Evolutionary conservation across 2,888 invertebrate genomes (phyloP).

Genomic region (Ectemnius continuus): DNA sequence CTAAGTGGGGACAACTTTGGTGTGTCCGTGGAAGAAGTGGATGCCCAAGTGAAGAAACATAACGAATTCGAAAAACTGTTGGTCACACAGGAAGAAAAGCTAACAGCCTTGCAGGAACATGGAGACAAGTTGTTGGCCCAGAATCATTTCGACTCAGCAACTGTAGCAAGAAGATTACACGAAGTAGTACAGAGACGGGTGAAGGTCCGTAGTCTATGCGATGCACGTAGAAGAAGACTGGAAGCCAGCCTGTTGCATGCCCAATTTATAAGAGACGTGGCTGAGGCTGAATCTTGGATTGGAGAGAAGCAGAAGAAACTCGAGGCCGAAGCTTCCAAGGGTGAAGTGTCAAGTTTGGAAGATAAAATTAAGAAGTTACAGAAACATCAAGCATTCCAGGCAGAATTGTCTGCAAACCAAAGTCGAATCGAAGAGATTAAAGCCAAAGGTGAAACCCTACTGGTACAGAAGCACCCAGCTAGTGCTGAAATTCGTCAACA

Average conservation of each 20-base stretch:
- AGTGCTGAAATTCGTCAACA: constrained; percentile 85
- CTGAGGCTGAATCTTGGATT: constrained; percentile 94
- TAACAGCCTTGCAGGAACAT: constrained; percentile 88
- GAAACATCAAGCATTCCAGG: constrained; percentile 96
- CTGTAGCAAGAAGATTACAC: constrained; percentile 87
- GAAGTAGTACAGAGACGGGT: constrained; percentile 86
- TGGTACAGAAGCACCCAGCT: constrained; percentile 85
- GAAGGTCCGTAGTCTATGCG: constrained; percentile 84
- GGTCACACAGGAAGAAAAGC: constrained; percentile 92
- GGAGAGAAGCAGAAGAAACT: constrained; percentile 93
- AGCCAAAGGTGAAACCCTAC: constrained; percentile 83
- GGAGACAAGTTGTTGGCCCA: constrained; percentile 92
- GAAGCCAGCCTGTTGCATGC: constrained; percentile 90
- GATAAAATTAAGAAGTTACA: constrained; percentile 97
- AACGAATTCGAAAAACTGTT: constrained; percentile 96
- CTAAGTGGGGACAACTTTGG: constrained; percentile 86
- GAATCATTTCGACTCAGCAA: constrained; percentile 93
- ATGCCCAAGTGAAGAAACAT: constrained; percentile 93
- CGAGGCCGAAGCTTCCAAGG: constrained; percentile 87
- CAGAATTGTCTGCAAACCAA: constrained; percentile 92
- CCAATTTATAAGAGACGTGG: constrained; percentile 94
- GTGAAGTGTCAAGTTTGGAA: constrained; percentile 90
- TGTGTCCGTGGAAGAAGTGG: constrained; percentile 92
- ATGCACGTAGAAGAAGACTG: constrained; percentile 84
- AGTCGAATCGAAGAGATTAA: constrained; percentile 91